These are phyloP conservation scores for Drosophila tristis DNA, from an alignment of 1,140 invertebrate species.

Conservation along the genomic window DNA sequence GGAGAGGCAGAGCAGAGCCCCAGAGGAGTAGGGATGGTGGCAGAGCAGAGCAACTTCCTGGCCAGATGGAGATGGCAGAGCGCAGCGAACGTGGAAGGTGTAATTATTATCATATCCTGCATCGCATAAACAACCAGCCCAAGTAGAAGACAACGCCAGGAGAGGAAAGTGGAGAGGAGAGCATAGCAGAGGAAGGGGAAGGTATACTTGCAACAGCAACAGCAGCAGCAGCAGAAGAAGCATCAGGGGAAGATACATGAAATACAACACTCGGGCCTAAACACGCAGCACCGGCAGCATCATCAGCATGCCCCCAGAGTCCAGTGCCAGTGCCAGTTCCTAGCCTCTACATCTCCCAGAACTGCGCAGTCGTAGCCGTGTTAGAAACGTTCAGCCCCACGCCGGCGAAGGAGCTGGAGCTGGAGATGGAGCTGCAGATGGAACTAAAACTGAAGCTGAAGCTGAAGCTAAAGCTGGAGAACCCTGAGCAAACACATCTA, in stretches of 20 bases:
- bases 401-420: slow-evolving; percentile 1
- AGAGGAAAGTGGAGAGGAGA: slow-evolving; percentile 20
- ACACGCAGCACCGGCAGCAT: slow-evolving; percentile 43
- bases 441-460: slow-evolving; percentile 8
- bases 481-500: slow-evolving; percentile 60
- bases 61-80: slow-evolving; percentile 60
- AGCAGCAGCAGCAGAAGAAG: background rate
- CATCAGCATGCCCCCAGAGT: slow-evolving; percentile 11
- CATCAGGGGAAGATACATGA: slow-evolving; percentile 35
- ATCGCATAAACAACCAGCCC: slow-evolving; percentile 81
- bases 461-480: slow-evolving; percentile 1
- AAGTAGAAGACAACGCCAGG: slow-evolving; percentile 67
- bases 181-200: slow-evolving; percentile 15
- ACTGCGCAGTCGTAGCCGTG: slow-evolving; percentile 21
- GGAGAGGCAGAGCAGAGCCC: slow-evolving; percentile 22
- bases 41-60: slow-evolving; percentile 60
- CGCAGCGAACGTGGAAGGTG: slow-evolving; percentile 76
- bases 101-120: slow-evolving; percentile 83
- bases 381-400: slow-evolving; percentile 48
- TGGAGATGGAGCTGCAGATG: slow-evolving; percentile 3
- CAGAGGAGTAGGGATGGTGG: background rate
- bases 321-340: background rate
- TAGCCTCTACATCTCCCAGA: slow-evolving; percentile 24
- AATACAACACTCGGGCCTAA: slow-evolving; percentile 65
- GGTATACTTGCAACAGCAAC: background rate